Evolutionary conservation across 1,140 invertebrate genomes (phyloP), one percentile per base, ranked within the genome.

Genomic region (Drosophila subpulchrella): DNA sequence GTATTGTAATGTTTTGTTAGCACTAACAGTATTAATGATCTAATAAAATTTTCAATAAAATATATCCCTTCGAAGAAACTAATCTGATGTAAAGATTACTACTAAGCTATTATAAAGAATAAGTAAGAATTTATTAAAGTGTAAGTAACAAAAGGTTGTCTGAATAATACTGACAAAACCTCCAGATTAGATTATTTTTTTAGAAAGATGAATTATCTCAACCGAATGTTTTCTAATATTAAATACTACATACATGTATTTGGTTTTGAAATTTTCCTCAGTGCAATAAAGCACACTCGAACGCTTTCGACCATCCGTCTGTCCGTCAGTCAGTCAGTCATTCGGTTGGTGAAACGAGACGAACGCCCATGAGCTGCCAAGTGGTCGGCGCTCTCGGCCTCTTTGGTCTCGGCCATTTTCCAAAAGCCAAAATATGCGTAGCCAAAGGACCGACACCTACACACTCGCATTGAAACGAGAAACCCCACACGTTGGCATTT

Each of bases 381-480:
- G 72, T 63, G 68, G 51, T 74, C 50, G 67, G 15, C 11, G 60
- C 73, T 57, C 48, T 66, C 32, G 53, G 53, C 38, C 73, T 75
- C 48, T 62, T 58, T 75, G 68, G 68, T 68, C 32, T 68, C 60
- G 65, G 47, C 70, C 72, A 59, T 66, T 75, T 75, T 75, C 47
- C 20, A 70, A 61, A 38, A 57, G 54, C 54, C 73, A 67, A 59
- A 75, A 58, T 50, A 41, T 75, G 73, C 61, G 72, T 75, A n/a
- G 39, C 71, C 60, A 70, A 63, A 34, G 36, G 36, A 50, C 48
- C 13, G 4, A 47, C 42, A 48, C 27, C 41, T 17, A 65, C 66
- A 65, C 56, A 46, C 34, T 12, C 50, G 20, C 48, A n/a, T 46
- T 56, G 47, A 39, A 20, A 34, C 12, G 17, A 75, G 27, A 7